Evolutionary conservation across 2,888 invertebrate genomes (phyloP).

Genomic region (Halictus ligatus): DNA sequence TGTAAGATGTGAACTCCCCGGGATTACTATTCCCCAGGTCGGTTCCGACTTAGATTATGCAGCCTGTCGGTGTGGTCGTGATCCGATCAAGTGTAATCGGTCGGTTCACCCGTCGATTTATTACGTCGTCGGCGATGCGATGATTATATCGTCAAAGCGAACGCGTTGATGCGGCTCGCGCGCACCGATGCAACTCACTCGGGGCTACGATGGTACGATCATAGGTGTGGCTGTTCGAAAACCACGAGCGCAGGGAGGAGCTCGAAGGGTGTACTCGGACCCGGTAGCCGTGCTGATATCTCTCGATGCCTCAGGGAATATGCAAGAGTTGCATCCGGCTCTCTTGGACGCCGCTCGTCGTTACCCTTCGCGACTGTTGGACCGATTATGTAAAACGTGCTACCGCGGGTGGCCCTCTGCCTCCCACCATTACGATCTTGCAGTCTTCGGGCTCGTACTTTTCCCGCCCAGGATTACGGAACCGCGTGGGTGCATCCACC

Average conservation of each 20-base stretch:
- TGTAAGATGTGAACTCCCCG: not conserved
- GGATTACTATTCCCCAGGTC: not conserved
- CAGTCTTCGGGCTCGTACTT: constrained; percentile 24
- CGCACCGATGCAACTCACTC: constrained; percentile 20
- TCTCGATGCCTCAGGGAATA: constrained; percentile 26
- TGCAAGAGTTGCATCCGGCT: constrained; percentile 66
- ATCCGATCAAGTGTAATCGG: constrained; percentile 19
- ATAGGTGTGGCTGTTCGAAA: constrained; percentile 51
- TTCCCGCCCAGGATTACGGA: constrained; percentile 33
- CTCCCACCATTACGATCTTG: constrained; percentile 51
- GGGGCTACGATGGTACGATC: constrained; percentile 30
- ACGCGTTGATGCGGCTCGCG: constrained; percentile 24
- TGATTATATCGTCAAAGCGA: constrained; percentile 40
- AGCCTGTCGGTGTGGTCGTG: not conserved
- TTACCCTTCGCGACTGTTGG: constrained; percentile 61
- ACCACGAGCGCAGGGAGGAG: constrained; percentile 32
- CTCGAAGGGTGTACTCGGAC: constrained; percentile 4
- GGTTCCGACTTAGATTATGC: not conserved
- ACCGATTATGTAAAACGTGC: constrained; percentile 75
- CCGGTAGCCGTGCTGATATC: constrained; percentile 16
- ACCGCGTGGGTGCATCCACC: constrained; percentile 68
- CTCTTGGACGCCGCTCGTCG: constrained; percentile 54
- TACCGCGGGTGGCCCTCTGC: constrained; percentile 73
- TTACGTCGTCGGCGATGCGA: constrained; percentile 10
- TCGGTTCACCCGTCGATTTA: constrained; percentile 17